These are phyloP conservation scores for Drymodes brunneopygia DNA, from an alignment of 2,113 vertebrate genomes.

Conservation along the genomic window DNA sequence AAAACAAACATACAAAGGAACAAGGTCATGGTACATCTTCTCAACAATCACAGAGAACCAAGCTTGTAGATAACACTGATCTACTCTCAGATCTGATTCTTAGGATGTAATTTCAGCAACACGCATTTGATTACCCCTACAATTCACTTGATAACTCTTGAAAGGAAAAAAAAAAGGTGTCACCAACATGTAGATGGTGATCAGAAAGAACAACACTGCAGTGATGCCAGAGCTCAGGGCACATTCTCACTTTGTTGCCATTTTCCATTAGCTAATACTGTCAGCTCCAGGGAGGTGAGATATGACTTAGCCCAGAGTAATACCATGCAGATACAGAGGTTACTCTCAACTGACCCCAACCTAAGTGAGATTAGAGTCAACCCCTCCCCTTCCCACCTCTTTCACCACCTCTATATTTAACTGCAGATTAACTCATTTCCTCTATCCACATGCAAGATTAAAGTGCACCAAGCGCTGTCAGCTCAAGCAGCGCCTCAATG, in stretches of 20 bases:
- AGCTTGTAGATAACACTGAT: background rate
- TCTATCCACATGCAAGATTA: conserved; percentile 37
- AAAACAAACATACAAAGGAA: background rate
- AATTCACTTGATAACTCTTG: background rate
- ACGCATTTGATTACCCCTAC: background rate
- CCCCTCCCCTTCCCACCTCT: conserved; percentile 15
- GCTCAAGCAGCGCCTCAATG: background rate
- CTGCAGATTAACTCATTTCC: conserved; percentile 58
- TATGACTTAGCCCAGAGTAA: background rate
- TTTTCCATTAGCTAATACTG: conserved; percentile 54
- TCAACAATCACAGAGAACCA: background rate
- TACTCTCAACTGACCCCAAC: background rate
- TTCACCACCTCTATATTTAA: conserved; percentile 63
- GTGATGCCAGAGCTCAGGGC: background rate
- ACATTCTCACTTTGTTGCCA: background rate
- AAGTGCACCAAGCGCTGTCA: background rate
- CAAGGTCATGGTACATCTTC: background rate
- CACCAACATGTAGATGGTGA: background rate
- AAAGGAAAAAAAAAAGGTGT: background rate
- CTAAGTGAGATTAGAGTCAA: conserved; percentile 35
- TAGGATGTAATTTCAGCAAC: background rate
- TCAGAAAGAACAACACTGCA: background rate
- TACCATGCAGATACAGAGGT: conserved; percentile 12
- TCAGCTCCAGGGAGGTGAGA: conserved; percentile 19
- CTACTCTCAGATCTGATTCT: background rate